Percentiles rank a stretch among this genome's conserved stretches.
phyloP scores from a whole-genome alignment of 2,888 invertebrate genomes.

The Polymixis lichenea region DNA sequence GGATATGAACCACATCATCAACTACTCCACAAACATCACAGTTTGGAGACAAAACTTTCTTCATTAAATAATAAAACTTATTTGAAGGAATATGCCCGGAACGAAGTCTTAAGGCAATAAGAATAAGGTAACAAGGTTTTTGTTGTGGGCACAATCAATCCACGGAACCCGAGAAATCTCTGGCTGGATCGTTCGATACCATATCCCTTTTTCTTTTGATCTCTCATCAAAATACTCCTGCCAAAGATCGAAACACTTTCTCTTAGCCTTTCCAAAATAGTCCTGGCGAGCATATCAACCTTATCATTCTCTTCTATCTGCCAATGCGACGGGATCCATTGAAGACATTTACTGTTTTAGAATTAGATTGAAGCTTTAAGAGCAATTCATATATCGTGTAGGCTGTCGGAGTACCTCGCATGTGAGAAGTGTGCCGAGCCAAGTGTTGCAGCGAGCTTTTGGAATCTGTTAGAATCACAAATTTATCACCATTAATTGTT shows the following conservation, averaged over 20 bases:
- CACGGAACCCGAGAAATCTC: background rate
- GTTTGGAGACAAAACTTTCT: too few relatives aligned
- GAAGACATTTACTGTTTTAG: background rate
- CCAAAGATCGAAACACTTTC: too few relatives aligned
- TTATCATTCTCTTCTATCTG: too few relatives aligned
- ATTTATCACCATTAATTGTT: slow-evolving; percentile 10
- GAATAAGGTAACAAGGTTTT: background rate
- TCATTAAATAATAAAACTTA: too few relatives aligned
- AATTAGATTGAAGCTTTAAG: background rate
- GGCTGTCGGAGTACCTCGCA: slow-evolving; percentile 20
- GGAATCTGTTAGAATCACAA: background rate
- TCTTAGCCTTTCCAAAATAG: too few relatives aligned
- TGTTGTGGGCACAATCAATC: background rate
- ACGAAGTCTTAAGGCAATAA: too few relatives aligned
- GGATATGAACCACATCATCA: too few relatives aligned
- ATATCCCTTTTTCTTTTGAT: background rate
- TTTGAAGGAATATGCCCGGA: too few relatives aligned
- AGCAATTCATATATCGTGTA: slow-evolving; percentile 10
- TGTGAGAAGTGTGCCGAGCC: slow-evolving; percentile 15
- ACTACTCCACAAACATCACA: too few relatives aligned
- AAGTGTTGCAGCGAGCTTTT: slow-evolving; percentile 19
- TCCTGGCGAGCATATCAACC: too few relatives aligned
- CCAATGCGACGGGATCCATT: too few relatives aligned
- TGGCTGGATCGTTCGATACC: background rate
- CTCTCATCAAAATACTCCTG: too few relatives aligned